Evolutionary conservation across 2,797 vertebrate species (phyloP), one percentile per base, ranked within the genome.

Genomic region (Calcarius lapponicus): DNA sequence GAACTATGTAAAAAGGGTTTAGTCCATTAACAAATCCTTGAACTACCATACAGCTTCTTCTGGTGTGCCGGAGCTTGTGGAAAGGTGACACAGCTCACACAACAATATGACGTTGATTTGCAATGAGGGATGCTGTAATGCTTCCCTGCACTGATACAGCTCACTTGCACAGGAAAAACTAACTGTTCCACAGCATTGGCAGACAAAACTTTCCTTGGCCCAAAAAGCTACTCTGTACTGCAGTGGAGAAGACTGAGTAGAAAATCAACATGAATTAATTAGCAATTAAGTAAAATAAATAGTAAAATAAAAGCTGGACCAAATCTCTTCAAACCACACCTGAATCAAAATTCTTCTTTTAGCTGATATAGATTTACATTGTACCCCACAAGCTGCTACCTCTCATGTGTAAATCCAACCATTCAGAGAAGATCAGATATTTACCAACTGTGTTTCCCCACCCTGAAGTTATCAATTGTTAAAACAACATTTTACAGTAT

Each of bases 131-230:
- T 47, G 7, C 31, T 82, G 45, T 38, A 61, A 57, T 78, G n/a
- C n/a, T 61, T 65, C 21, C 11, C 51, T 78, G 50, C 48, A 66
- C 8, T 73, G 28, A 47, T 24, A 12, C 5, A 17, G 26, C 11
- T 54, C 0, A 0, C 47, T 69, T 7, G 0, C 22, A 7, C 3
- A 38, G 26, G 58, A 54, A 81, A 76, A 78, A 22, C 6, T 64
- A 69, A 19, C 22, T 2, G 0, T 10, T 76, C 40, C 31, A 29
- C 2, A 6, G 14, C 47, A 66, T 2, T 25, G 25, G 25, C 22
- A 65, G 72, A 57, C 4, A 85, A 58, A 78, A 79, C 1, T 48
- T 72, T 56, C 45, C 51, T 67, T 60, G 18, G n/a, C 26, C 34
- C 51, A 20, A 25, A 60, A 50, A 54, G 4, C 13, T 76, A 64